Evolutionary conservation across 2,113 vertebrate species (phyloP).

Genomic region (Naja naja): DNA sequence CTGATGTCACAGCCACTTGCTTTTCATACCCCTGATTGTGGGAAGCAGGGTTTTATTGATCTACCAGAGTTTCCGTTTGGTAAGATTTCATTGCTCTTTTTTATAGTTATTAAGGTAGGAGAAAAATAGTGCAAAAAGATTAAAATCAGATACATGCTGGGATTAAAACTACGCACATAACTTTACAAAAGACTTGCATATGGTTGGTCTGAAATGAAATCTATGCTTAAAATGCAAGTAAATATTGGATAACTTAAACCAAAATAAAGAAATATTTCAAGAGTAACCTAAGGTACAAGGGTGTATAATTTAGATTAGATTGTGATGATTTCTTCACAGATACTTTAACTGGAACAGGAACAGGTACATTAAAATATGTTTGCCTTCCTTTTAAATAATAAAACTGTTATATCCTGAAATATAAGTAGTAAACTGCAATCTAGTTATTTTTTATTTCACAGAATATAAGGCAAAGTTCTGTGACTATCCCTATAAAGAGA

Average conservation of each 20-base stretch:
- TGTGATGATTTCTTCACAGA: background rate
- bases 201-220: background rate
- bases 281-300: background rate
- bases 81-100: constrained; percentile 59
- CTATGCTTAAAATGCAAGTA: background rate
- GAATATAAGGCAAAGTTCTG: no score
- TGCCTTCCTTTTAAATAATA: background rate
- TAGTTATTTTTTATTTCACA: no score
- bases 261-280: background rate
- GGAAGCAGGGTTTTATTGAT: constrained; percentile 94
- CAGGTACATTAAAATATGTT: background rate
- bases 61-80: constrained; percentile 95
- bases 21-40: constrained; percentile 91
- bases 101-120: background rate
- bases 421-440: no score
- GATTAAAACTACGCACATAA: background rate
- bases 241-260: background rate
- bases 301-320: background rate
- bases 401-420: no score
- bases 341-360: background rate
- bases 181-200: background rate
- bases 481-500: no score
- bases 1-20: constrained; percentile 92
- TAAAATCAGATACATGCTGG: background rate
- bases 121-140: background rate